Conservation (phyloP, 2,797 vertebrate genomes). For the Urosaurus nigricauda region DNA sequence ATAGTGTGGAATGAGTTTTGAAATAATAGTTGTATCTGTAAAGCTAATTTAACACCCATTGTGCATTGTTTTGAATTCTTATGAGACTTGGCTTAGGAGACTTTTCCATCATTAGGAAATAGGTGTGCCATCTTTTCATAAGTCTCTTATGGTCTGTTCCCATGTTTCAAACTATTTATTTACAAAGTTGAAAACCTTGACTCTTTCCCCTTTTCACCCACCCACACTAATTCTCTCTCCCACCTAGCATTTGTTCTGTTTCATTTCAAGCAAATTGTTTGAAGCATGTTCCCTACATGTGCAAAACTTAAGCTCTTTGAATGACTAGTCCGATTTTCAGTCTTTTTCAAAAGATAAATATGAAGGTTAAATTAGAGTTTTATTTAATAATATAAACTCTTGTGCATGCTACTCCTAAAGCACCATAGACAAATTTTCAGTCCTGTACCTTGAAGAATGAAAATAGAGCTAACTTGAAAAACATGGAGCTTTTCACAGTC, state of each 20-base stretch:
- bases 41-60: constrained; percentile 53
- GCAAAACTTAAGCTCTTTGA: constrained; percentile 54
- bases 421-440: neutral
- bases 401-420: neutral
- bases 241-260: constrained; percentile 63
- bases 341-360: constrained; percentile 12
- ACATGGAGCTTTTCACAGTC: neutral
- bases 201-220: constrained; percentile 42
- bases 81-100: constrained; percentile 45
- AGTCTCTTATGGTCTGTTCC: constrained; percentile 61
- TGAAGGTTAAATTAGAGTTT: neutral
- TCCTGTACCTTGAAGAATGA: neutral
- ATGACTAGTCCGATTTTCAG: constrained; percentile 43
- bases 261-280: constrained; percentile 66
- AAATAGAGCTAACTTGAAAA: neutral
- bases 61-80: constrained; percentile 56
- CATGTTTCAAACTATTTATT: constrained; percentile 58
- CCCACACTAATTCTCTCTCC: constrained; percentile 42
- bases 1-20: constrained; percentile 30
- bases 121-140: constrained; percentile 52
- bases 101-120: constrained; percentile 60
- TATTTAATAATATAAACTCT: neutral
- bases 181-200: constrained; percentile 60
- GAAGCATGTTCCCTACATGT: constrained; percentile 41
- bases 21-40: constrained; percentile 14